Conservation (phyloP, 2,888 invertebrate genomes). For the Julus scanicus region DNA sequence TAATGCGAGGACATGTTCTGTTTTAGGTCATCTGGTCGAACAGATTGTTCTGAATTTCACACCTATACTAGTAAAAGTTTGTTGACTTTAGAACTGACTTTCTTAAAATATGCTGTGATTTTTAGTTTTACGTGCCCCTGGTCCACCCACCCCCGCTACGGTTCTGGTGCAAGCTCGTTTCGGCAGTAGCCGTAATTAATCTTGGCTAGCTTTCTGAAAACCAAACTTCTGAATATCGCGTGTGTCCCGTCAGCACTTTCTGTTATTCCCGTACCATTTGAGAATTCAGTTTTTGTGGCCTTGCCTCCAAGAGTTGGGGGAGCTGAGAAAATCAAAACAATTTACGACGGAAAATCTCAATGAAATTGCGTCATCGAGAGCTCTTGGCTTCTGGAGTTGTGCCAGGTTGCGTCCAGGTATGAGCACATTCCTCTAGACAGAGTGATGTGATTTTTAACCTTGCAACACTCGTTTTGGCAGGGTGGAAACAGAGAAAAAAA, state of each 20-base stretch:
- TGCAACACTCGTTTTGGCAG: slow-evolving; percentile 28
- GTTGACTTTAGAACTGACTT: too few relatives aligned
- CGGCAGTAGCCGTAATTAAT: neutral
- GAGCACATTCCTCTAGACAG: slow-evolving; percentile 8
- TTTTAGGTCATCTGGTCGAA: too few relatives aligned
- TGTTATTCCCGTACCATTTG: neutral
- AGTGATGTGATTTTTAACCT: slow-evolving; percentile 38
- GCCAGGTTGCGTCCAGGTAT: neutral
- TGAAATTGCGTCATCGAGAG: slow-evolving; percentile 31
- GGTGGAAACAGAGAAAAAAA: neutral
- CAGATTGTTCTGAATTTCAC: too few relatives aligned
- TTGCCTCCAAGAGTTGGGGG: neutral
- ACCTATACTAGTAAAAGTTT: too few relatives aligned
- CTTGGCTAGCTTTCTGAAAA: neutral
- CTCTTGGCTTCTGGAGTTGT: neutral
- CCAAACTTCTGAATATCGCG: neutral
- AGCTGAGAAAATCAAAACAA: neutral
- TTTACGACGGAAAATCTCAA: neutral
- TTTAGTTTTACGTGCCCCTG: too few relatives aligned
- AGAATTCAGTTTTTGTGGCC: neutral
- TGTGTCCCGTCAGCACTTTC: slow-evolving; percentile 5
- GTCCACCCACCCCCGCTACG: neutral
- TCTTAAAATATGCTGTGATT: too few relatives aligned
- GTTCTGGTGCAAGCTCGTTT: neutral
- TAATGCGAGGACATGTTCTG: too few relatives aligned